A percentile compares a stretch with the other conserved stretches of the same genome.
Evolutionary conservation across 2,113 vertebrate species (phyloP).

Genomic region (Geococcyx californianus): DNA sequence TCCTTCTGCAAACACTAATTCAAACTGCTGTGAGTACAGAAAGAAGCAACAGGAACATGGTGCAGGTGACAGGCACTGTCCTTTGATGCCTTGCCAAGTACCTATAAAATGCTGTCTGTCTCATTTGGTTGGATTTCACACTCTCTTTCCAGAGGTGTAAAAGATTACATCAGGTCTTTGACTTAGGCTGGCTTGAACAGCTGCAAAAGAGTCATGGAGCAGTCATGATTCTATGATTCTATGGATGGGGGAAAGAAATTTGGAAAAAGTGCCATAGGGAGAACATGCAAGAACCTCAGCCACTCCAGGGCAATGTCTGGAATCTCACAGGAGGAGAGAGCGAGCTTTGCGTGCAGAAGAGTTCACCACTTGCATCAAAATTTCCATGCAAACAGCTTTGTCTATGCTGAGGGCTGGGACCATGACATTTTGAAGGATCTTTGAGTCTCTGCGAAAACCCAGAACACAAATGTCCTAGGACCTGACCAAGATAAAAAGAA

Average conservation of each 20-base stretch:
- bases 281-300: neutral
- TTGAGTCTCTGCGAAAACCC: neutral
- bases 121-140: neutral
- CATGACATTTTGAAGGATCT: neutral
- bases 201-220: neutral
- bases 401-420: neutral
- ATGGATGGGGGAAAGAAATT: neutral
- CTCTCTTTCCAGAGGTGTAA: neutral
- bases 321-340: neutral
- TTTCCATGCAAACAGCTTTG: neutral
- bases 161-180: neutral
- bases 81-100: neutral
- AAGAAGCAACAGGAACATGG: neutral
- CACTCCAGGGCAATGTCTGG: fast-evolving
- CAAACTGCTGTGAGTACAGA: fast-evolving
- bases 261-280: neutral
- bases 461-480: neutral
- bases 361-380: neutral
- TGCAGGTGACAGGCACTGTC: neutral
- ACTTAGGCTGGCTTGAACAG: neutral
- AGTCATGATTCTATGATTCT: neutral
- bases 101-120: neutral
- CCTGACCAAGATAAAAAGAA: neutral
- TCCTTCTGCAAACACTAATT: neutral
- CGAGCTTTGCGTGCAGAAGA: neutral